Evolutionary conservation across 2,888 invertebrate species (phyloP), one percentile per base, ranked within the genome.

Genomic region (Harpalus rubripes): DNA sequence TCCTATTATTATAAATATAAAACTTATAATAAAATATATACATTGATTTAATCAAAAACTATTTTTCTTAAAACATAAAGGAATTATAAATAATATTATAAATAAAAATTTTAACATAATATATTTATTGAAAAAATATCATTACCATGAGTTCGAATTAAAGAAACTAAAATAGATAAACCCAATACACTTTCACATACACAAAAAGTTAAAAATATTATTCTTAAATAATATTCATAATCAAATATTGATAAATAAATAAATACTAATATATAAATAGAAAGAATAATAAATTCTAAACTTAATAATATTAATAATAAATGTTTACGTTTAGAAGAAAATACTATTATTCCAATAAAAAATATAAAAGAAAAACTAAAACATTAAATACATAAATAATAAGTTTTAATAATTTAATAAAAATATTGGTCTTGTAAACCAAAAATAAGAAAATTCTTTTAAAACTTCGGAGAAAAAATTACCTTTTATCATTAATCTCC

Each of bases 141-240:
- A 92, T 92, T 93, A 0, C 94, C 94, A 91, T 93, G 92, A 85
- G 91, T 91, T n/a, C 94, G 94, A 92, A 93, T 92, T 91, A 94
- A 91, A 44, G 92, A 90, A 87, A 94, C 92, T 91, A 95, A 92
- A 92, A 95, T 92, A 7, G 93, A 93, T 88, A 95, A 88, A 0
- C 94, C 94, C 91, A 95, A 92, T 87, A 92, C 93, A 0, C 94
- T 93, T 32, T 95, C 95, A 93, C 94, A 94, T 79, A 94, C 94
- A 86, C 92, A 92, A 92, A 94, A 92, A 84, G 92, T 92, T 90
- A 94, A 92, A 93, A 93, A 94, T 89, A 94, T 90, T 90, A 94
- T 92, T 88, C 91, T 91, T 4, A 32, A 32, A 32, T 32, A 32
- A 32, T 32, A 32, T 32, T 32, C 32, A 32, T 4, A 32, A 32